A percentile compares a stretch with the other conserved stretches of the same genome.
Conservation (phyloP, 2,113 vertebrate species). For the Microcebus griseorufus region DNA sequence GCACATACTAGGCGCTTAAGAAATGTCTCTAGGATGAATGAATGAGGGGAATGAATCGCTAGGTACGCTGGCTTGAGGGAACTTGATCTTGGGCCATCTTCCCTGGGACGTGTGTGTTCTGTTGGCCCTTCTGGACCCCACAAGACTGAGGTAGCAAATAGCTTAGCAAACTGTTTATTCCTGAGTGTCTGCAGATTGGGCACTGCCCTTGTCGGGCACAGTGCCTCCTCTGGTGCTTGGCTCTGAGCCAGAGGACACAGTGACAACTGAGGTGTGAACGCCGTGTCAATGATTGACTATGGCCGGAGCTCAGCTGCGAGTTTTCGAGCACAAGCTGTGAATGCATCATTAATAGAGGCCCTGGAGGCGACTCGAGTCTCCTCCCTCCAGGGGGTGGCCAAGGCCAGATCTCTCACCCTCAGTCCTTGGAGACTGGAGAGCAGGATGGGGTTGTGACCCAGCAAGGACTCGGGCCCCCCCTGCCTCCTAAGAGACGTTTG, state of each 20-base stretch:
- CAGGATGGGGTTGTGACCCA: not conserved
- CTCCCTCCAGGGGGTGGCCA: not conserved
- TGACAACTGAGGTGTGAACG: slow-evolving; percentile 40
- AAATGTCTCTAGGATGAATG: not conserved
- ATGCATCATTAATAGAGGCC: slow-evolving; percentile 19
- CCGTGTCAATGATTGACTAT: slow-evolving; percentile 59
- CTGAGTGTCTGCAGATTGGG: not conserved
- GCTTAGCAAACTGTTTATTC: not conserved
- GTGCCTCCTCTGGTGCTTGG: not conserved
- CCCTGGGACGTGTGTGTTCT: not conserved
- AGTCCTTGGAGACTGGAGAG: not conserved
- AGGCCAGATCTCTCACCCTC: not conserved
- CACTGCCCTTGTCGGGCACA: not conserved
- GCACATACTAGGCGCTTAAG: not conserved
- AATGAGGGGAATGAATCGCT: not conserved
- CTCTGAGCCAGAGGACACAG: slow-evolving; percentile 49
- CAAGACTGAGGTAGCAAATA: not conserved
- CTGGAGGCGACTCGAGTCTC: not conserved
- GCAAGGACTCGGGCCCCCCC: not conserved
- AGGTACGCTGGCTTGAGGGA: not conserved
- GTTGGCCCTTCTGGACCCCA: not conserved
- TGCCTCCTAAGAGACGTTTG: not conserved
- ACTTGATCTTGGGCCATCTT: not conserved
- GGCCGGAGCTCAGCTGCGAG: not conserved
- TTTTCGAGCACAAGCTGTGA: not conserved